phyloP scores from a whole-genome alignment of 1,140 invertebrate species.

The Drosophila carrolli region DNA sequence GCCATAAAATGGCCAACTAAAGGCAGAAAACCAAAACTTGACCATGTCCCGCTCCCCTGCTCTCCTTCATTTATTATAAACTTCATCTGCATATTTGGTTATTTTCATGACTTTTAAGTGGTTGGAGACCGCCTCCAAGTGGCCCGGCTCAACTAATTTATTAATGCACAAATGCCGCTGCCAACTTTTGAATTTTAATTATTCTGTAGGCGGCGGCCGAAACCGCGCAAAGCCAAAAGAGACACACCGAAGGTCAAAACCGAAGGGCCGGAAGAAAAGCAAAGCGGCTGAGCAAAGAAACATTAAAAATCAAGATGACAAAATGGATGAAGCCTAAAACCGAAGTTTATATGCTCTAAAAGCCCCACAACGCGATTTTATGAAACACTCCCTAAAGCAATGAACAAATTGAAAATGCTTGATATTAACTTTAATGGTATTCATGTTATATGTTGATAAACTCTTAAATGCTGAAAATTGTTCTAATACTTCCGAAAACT shows the following conservation, averaged over 20 bases:
- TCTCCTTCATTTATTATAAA: conserved; percentile 17
- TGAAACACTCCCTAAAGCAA: not conserved
- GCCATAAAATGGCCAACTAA: conserved; percentile 40
- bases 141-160: conserved; percentile 46
- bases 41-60: not conserved
- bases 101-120: conserved; percentile 70
- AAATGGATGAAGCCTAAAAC: not conserved
- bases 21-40: conserved; percentile 26
- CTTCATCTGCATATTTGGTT: conserved; percentile 56
- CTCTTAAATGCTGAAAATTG: not conserved
- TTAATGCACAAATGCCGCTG: conserved; percentile 61
- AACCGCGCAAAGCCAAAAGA: conserved; percentile 32
- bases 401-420: too few species aligned
- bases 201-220: conserved; percentile 17
- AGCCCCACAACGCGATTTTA: too few species aligned
- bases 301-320: conserved; percentile 12
- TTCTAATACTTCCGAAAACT: not conserved
- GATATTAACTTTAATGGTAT: too few species aligned
- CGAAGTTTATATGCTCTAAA: not conserved
- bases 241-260: conserved; percentile 31
- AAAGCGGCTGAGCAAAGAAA: not conserved
- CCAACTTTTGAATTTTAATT: conserved; percentile 66
- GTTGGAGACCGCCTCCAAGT: conserved; percentile 15
- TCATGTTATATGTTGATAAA: not conserved
- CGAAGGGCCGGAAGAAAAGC: conserved; percentile 13